Percentiles rank a stretch among this genome's conserved stretches.
phyloP scores from a whole-genome alignment of 2,797 vertebrate genomes.

The Diplodus puntazzo region DNA sequence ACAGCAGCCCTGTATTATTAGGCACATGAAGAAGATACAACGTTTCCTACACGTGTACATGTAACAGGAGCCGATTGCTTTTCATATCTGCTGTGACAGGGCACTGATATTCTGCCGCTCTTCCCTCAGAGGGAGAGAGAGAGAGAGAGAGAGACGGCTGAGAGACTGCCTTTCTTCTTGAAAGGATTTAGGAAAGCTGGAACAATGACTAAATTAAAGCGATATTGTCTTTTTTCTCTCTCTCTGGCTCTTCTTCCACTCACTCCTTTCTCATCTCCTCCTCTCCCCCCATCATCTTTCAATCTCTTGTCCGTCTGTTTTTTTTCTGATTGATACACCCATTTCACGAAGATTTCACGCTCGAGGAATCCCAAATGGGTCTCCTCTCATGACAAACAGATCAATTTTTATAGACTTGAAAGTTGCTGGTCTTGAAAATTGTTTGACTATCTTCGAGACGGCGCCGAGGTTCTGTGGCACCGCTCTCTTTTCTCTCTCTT shows the following conservation, averaged over 20 bases:
- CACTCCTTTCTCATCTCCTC: slow-evolving; percentile 53
- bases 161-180: slow-evolving; percentile 43
- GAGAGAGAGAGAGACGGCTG: slow-evolving; percentile 8
- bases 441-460: slow-evolving; percentile 84
- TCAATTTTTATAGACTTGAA: slow-evolving; percentile 89
- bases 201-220: slow-evolving; percentile 83
- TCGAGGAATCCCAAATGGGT: slow-evolving; percentile 84
- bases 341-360: slow-evolving; percentile 88
- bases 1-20: slow-evolving; percentile 32
- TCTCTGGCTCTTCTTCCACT: slow-evolving; percentile 40
- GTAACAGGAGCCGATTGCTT: slow-evolving; percentile 46
- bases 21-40: slow-evolving; percentile 46
- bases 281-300: slow-evolving; percentile 70
- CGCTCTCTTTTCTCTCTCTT: slow-evolving; percentile 2
- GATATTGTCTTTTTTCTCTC: slow-evolving; percentile 48
- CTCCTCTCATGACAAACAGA: slow-evolving; percentile 88
- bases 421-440: slow-evolving; percentile 89
- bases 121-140: slow-evolving; percentile 19
- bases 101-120: slow-evolving; percentile 23
- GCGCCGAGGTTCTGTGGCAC: slow-evolving; percentile 42
- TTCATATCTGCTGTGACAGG: slow-evolving; percentile 55
- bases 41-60: slow-evolving; percentile 35
- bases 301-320: slow-evolving; percentile 74
- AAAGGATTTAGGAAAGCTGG: slow-evolving; percentile 70
- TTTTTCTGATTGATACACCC: slow-evolving; percentile 86